Evolutionary conservation across 2,888 invertebrate genomes (phyloP).

Genomic region (Himalopsyche japonica): DNA sequence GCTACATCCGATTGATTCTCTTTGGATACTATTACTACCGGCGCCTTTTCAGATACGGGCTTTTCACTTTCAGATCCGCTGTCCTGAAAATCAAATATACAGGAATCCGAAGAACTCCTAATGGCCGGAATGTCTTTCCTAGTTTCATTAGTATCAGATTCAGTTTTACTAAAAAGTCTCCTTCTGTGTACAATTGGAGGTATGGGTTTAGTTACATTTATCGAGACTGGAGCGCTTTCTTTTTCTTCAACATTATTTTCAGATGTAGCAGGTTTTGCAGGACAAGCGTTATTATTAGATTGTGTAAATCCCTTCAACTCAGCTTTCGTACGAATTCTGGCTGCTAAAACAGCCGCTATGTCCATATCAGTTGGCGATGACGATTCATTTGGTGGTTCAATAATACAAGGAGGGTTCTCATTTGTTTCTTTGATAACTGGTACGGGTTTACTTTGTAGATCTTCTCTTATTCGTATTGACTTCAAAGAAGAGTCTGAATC

Average conservation of each 20-base stretch:
- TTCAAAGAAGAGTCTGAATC: constrained; percentile 53
- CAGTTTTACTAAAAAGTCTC: constrained; percentile 64
- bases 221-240: background rate
- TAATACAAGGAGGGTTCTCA: background rate
- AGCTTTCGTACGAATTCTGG: constrained; percentile 83
- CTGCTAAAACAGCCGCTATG: constrained; percentile 66
- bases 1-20: constrained; percentile 60
- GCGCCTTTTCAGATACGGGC: constrained; percentile 66
- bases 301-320: constrained; percentile 69
- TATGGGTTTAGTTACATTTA: background rate
- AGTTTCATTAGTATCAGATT: constrained; percentile 52
- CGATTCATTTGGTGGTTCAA: constrained; percentile 3
- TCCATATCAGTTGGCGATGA: constrained; percentile 51
- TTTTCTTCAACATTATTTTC: constrained; percentile 6
- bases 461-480: constrained; percentile 44
- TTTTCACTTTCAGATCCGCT: constrained; percentile 66
- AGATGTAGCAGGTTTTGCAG: constrained; percentile 55
- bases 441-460: constrained; percentile 23
- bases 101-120: constrained; percentile 65
- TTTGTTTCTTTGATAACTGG: constrained; percentile 48
- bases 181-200: constrained; percentile 47
- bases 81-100: constrained; percentile 67
- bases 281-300: constrained; percentile 46
- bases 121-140: constrained; percentile 50
- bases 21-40: constrained; percentile 67